phyloP scores from a whole-genome alignment of 2,797 vertebrate genomes.

The Thunnus albacares region DNA sequence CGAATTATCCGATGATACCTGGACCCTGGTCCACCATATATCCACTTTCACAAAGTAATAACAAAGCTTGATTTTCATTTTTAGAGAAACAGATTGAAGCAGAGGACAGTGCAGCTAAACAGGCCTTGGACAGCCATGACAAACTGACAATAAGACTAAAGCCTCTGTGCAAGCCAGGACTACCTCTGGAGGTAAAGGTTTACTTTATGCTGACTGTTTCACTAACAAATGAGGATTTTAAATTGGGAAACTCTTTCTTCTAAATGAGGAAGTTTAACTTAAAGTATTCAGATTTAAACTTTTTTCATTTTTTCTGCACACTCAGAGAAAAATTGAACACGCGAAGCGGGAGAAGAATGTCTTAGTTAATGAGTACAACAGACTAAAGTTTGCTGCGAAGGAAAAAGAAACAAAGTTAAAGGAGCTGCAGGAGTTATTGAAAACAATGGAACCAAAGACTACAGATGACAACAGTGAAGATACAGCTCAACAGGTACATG shows the following conservation, averaged over 20 bases:
- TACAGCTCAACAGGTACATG: neutral
- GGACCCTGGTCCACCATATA: too few relatives aligned
- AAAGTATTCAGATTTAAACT: neutral
- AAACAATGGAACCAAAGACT: neutral
- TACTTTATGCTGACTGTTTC: neutral
- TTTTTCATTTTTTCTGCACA: neutral
- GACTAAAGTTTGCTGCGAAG: neutral
- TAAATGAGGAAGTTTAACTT: neutral
- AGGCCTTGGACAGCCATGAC: neutral
- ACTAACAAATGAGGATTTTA: neutral
- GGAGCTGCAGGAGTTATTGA: neutral
- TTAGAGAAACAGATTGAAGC: conserved; percentile 4
- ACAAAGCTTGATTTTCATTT: neutral
- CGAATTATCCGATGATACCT: too few relatives aligned
- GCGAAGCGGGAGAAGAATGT: neutral
- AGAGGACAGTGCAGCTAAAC: neutral
- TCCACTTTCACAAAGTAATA: too few relatives aligned
- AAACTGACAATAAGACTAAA: neutral
- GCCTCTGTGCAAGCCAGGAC: neutral
- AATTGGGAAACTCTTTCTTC: neutral
- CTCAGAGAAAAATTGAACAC: conserved; percentile 3
- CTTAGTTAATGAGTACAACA: conserved; percentile 26
- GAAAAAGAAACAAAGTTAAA: neutral
- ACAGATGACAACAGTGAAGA: neutral
- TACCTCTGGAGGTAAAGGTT: conserved; percentile 14